These are phyloP conservation scores for Sebastes baramenuke DNA, from an alignment of 2,797 vertebrate species.

Conservation along the genomic window DNA sequence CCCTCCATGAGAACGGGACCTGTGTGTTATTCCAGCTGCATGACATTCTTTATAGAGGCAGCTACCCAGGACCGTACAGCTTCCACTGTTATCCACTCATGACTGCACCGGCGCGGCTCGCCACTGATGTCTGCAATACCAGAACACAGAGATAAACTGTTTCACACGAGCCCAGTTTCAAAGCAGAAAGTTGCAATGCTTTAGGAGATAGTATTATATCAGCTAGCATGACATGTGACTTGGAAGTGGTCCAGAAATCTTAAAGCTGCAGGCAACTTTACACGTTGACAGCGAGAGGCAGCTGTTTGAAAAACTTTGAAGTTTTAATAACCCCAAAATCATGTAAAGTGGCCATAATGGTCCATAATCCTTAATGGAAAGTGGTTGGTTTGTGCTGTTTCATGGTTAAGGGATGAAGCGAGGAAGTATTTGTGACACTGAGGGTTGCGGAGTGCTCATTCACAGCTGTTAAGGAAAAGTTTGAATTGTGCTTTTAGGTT, in stretches of 20 bases:
- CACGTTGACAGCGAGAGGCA: slow-evolving; percentile 20
- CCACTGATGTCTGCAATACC: slow-evolving; percentile 58
- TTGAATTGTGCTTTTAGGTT: slow-evolving; percentile 21
- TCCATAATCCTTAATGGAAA: background rate
- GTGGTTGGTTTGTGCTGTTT: background rate
- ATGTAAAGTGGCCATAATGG: background rate
- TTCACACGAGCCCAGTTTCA: slow-evolving; percentile 28
- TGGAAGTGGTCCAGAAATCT: slow-evolving; percentile 29
- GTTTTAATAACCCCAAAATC: slow-evolving; percentile 26
- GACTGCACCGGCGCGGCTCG: slow-evolving; percentile 54
- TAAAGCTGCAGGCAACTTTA: slow-evolving; percentile 35
- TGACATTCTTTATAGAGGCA: slow-evolving; percentile 72
- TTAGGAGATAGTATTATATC: slow-evolving; percentile 17
- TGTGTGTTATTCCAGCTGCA: slow-evolving; percentile 80
- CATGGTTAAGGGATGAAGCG: background rate
- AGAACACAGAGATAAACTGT: slow-evolving; percentile 50
- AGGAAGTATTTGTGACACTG: background rate
- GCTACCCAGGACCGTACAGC: slow-evolving; percentile 63
- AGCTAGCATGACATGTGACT: slow-evolving; percentile 20
- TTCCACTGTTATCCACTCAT: slow-evolving; percentile 74
- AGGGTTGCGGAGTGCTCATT: background rate
- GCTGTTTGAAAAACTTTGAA: slow-evolving; percentile 37
- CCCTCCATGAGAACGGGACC: slow-evolving; percentile 67
- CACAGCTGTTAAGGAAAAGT: slow-evolving; percentile 28
- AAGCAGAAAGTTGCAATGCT: slow-evolving; percentile 1